Evolutionary conservation across 1,140 invertebrate genomes (phyloP).

Genomic region (Lanistes nyassanus): DNA sequence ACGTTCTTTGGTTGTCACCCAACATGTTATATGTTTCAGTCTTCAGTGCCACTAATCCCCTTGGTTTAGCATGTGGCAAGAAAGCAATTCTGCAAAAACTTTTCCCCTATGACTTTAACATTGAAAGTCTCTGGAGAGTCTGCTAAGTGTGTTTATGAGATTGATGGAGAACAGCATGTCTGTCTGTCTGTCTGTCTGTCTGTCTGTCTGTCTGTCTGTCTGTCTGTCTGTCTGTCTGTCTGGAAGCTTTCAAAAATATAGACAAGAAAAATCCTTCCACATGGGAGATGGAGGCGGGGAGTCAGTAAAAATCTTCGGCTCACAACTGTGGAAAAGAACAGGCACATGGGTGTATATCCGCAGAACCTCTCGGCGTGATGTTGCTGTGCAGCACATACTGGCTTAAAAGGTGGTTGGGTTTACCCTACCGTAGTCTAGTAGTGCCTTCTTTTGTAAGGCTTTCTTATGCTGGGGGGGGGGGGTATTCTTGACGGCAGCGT

Average conservation of each 20-base stretch:
- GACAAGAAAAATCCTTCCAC: neutral
- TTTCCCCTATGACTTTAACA: neutral
- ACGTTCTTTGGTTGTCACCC: neutral
- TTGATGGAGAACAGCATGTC: neutral
- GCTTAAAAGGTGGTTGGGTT: neutral
- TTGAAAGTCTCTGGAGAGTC: neutral
- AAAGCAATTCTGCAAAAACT: neutral
- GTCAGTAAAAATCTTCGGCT: neutral
- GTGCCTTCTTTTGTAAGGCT: too few species aligned
- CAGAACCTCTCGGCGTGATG: neutral
- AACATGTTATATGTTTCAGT: neutral
- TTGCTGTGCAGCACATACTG: neutral
- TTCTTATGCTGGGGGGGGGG: too few species aligned
- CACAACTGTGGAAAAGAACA: neutral
- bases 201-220: conserved; percentile 1
- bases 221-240: neutral
- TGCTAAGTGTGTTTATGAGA: neutral
- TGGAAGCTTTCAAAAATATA: too few species aligned
- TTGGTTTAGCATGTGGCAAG: neutral
- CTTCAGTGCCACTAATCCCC: neutral
- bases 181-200: conserved; percentile 5
- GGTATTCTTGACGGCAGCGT: too few species aligned
- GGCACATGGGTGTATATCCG: neutral
- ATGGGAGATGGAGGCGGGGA: neutral
- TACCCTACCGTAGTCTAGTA: too few species aligned